Evolutionary conservation across 2,113 vertebrate genomes (phyloP).

Genomic region (Gobiocypris rarus): DNA sequence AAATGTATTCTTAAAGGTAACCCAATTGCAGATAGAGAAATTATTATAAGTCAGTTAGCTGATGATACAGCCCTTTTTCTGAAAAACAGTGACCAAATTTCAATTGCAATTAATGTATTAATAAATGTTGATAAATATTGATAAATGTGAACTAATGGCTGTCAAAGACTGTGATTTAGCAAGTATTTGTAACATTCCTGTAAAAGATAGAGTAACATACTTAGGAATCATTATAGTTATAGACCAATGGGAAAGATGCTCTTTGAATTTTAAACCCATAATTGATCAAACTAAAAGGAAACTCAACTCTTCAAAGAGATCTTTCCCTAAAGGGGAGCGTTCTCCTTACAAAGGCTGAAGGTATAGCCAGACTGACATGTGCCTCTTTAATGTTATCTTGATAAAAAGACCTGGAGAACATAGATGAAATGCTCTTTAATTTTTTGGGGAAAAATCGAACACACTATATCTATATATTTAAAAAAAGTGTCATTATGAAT

Average conservation of each 20-base stretch:
- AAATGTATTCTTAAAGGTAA: background rate
- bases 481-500: too few relatives aligned
- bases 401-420: background rate
- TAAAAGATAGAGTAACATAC: background rate
- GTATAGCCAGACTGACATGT: background rate
- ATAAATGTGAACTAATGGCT: background rate
- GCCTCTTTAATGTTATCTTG: background rate
- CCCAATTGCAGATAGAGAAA: background rate
- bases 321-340: background rate
- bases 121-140: background rate
- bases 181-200: background rate
- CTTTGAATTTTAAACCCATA: background rate
- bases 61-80: background rate
- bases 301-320: too few relatives aligned
- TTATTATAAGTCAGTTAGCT: background rate
- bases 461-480: too few relatives aligned
- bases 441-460: background rate
- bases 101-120: background rate
- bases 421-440: background rate
- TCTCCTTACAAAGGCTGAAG: background rate
- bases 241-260: background rate
- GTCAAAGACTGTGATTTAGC: background rate
- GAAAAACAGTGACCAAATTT: background rate
- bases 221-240: background rate
- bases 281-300: background rate